Conservation (phyloP, 2,888 invertebrate species). For the Dilophus febrilis region DNA sequence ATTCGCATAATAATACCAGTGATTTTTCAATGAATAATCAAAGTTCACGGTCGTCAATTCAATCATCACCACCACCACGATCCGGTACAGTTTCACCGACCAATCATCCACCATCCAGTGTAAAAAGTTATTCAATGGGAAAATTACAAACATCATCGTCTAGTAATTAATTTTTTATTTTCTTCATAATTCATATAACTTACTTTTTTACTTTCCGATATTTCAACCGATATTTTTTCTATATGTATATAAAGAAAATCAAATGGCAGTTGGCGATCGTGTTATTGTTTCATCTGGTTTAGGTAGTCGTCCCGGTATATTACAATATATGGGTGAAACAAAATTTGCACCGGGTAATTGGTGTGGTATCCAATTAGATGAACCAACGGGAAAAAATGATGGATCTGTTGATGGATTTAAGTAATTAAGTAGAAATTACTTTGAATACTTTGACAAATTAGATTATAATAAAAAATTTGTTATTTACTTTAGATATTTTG, state of each 20-base stretch:
- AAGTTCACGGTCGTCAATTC: slow-evolving; percentile 16
- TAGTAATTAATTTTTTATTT: slow-evolving; percentile 3
- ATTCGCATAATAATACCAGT: too few relatives aligned
- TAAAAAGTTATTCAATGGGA: slow-evolving; percentile 17
- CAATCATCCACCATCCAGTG: too few relatives aligned
- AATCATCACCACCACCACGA: slow-evolving; percentile 25
- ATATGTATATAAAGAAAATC: too few relatives aligned
- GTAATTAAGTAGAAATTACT: slow-evolving; percentile 30
- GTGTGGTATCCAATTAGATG: slow-evolving; percentile 92
- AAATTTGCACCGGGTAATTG: slow-evolving; percentile 87
- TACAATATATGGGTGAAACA: slow-evolving; percentile 72
- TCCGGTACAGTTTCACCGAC: slow-evolving; percentile 27
- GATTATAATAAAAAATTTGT: neutral
- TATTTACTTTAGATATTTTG: slow-evolving; percentile 64
- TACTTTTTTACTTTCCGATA: slow-evolving; percentile 8
- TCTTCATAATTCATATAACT: neutral
- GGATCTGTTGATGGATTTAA: slow-evolving; percentile 84
- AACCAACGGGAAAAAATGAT: slow-evolving; percentile 88
- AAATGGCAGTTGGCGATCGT: slow-evolving; percentile 72
- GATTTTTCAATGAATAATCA: slow-evolving; percentile 7
- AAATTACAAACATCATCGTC: slow-evolving; percentile 14
- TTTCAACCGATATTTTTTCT: too few relatives aligned
- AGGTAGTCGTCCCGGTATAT: slow-evolving; percentile 74
- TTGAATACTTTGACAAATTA: neutral
- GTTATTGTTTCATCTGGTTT: slow-evolving; percentile 77